A percentile compares a stretch with the other conserved stretches of the same genome.
Conservation (phyloP, 1,140 invertebrate species). For the roundworm (Caenorhabditis elegans) region WBcel235 BX284605.5:15398001-15398500, state of each 20-base stretch:
- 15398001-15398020: no score
- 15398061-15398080: background rate
- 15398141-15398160: background rate
- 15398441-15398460: background rate
- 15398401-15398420: background rate
- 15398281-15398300: no score
- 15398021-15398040: no score
- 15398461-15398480: background rate
- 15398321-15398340: background rate
- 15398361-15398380: no score
- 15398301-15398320: no score
- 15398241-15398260: constrained; percentile 12
- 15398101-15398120: background rate
- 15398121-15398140: background rate
- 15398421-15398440: background rate
- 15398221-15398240: background rate
- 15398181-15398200: background rate
- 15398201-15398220: background rate
- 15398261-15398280: background rate
- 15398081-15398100: background rate
- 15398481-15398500: background rate
- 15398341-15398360: background rate
- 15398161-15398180: background rate
- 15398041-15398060: no score
- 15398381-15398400: no score